A percentile compares a stretch with the other conserved stretches of the same genome.
phyloP scores from a whole-genome alignment of 2,888 invertebrate genomes.

The Orchesellides sinensis region DNA sequence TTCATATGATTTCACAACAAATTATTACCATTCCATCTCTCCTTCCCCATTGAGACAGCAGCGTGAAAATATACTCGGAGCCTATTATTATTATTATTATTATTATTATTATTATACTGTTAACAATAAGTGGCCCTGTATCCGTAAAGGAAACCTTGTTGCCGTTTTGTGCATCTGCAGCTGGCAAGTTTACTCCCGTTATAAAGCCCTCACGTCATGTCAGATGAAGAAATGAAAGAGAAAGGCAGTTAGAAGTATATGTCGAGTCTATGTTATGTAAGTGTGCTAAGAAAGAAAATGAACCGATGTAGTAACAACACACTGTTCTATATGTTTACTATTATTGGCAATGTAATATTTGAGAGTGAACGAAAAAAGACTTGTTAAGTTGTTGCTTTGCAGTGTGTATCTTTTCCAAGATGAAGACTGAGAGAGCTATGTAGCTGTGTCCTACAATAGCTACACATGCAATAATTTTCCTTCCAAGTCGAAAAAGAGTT shows the following conservation, averaged over 20 bases:
- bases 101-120: too few relatives aligned
- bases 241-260: not conserved
- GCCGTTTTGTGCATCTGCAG: slow-evolving; percentile 6
- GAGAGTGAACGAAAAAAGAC: not conserved
- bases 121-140: too few relatives aligned
- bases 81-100: too few relatives aligned
- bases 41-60: not conserved
- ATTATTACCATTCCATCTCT: slow-evolving; percentile 28
- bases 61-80: not conserved
- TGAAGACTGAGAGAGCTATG: not conserved
- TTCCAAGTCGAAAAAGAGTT: slow-evolving; percentile 10
- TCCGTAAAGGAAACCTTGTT: too few relatives aligned
- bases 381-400: not conserved
- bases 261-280: too few relatives aligned
- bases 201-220: slow-evolving; percentile 33
- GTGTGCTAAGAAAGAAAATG: slow-evolving; percentile 3
- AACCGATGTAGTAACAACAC: slow-evolving; percentile 12
- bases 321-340: not conserved
- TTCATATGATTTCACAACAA: slow-evolving; percentile 38
- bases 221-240: not conserved
- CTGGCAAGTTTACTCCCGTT: slow-evolving; percentile 26
- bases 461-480: slow-evolving; percentile 12
- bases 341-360: not conserved
- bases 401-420: not conserved
- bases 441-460: not conserved